phyloP scores from a whole-genome alignment of 2,797 vertebrate species.

The Sphenopsis melanotis region DNA sequence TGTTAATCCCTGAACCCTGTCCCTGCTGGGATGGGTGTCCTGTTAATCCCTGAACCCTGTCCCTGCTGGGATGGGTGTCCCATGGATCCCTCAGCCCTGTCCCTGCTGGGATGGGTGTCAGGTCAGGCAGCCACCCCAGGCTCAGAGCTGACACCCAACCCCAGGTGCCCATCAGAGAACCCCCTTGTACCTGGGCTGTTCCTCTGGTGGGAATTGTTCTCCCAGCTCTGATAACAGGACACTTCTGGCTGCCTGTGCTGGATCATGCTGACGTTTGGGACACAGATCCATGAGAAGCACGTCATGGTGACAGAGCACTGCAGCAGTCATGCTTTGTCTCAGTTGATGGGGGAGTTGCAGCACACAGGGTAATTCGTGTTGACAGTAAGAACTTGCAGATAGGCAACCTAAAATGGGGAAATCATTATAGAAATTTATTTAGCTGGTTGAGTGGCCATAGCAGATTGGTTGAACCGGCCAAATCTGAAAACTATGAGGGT shows the following conservation, averaged over 20 bases:
- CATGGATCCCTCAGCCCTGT: no score
- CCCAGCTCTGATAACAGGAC: neutral
- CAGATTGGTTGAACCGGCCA: constrained; percentile 17
- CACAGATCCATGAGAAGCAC: neutral
- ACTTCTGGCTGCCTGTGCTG: neutral
- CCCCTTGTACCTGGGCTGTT: neutral
- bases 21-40: no score
- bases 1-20: accelerated
- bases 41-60: no score
- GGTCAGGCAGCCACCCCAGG: neutral
- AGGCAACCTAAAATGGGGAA: constrained; percentile 43
- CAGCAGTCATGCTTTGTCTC: constrained; percentile 30
- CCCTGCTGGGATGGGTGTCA: no score
- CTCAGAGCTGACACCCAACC: neutral
- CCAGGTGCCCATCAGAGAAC: neutral
- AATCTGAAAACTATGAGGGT: neutral
- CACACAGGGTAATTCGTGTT: constrained; percentile 10
- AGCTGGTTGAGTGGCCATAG: constrained; percentile 22
- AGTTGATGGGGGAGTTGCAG: constrained; percentile 4
- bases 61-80: no score
- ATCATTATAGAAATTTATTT: constrained; percentile 55
- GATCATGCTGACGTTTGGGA: neutral
- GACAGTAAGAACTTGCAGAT: constrained; percentile 60
- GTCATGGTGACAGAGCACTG: constrained; percentile 3
- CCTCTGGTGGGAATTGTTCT: neutral